Evolutionary conservation across 35 echinoderm and acorn worm species (phyloP), one percentile per base, ranked within the genome.

Genomic region (Stichopus chloronotus): DNA sequence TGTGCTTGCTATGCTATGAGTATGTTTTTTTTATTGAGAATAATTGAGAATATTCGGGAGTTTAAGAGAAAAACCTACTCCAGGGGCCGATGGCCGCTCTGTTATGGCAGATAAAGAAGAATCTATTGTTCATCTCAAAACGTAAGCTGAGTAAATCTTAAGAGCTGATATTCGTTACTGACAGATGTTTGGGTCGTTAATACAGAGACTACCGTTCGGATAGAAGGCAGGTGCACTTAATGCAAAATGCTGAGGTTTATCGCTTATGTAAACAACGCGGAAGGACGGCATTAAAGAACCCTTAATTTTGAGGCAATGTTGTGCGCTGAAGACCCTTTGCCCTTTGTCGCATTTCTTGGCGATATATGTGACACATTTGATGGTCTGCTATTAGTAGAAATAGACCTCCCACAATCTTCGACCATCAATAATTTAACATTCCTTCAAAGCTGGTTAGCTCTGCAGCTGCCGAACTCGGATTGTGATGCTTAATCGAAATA

Each of bases 141-240:
- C 12, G 5, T 74, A 74, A 74, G 69, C 13, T 19, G 20, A 74
- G 17, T 74, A 74, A 74, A 74, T 74, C 69, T 20, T 7, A 21
- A 14, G 22, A 74, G 69, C 22, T n/a, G 69, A 74, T 74, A 74
- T 16, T 74, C 8, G 19, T 7, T 20, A 19, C 69, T 74, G 69
- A 74, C 69, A 74, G 69, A 74, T 74, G 69, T 74, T 74, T 74
- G 69, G 17, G 69, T 74, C 69, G 69, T 74, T 74, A 74, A 74
- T 74, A 74, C 17, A 74, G 69, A 74, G 69, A 19, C 30, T 43
- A n/a, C 17, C 69, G 69, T 74, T 74, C 17, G 6, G 69, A 74
- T 14, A 74, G 7, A 74, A 74, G 13, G 69, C 69, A 74, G 69
- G 69, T 74, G 69, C 69, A 74, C 69, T 74, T 74, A 74, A 20